Evolutionary conservation across 2,797 vertebrate genomes (phyloP).

Genomic region (Xenopus petersii): DNA sequence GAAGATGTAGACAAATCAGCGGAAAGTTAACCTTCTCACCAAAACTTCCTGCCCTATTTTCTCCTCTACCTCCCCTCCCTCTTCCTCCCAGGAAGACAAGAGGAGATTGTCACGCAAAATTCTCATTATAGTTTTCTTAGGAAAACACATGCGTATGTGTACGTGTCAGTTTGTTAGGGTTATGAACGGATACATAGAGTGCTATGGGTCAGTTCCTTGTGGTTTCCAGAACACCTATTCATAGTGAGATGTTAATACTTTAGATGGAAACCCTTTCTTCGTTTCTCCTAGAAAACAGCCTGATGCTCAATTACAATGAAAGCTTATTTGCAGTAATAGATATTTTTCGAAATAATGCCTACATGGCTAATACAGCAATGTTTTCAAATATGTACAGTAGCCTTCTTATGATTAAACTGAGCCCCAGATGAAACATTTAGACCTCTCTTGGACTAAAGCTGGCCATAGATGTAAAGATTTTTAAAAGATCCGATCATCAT

Average conservation of each 20-base stretch:
- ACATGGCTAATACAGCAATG: too few relatives aligned
- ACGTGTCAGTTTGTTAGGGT: slow-evolving; percentile 28
- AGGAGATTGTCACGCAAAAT: slow-evolving; percentile 40
- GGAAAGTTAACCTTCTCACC: slow-evolving; percentile 45
- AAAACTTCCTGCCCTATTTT: slow-evolving; percentile 44
- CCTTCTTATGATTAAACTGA: too few relatives aligned
- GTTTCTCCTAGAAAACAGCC: background rate
- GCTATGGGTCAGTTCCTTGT: background rate
- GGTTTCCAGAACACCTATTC: background rate
- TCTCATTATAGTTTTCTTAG: slow-evolving; percentile 39
- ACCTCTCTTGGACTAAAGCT: too few relatives aligned
- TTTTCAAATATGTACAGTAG: too few relatives aligned
- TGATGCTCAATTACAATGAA: background rate
- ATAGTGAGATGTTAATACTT: too few relatives aligned
- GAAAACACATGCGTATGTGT: slow-evolving; percentile 41
- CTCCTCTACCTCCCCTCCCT: slow-evolving; percentile 35
- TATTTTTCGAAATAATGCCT: too few relatives aligned
- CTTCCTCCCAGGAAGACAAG: slow-evolving; percentile 46
- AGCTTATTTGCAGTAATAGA: too few relatives aligned
- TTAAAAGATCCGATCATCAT: too few relatives aligned
- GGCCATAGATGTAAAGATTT: too few relatives aligned
- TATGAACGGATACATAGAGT: background rate
- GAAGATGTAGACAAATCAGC: slow-evolving; percentile 25
- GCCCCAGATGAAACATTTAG: too few relatives aligned
- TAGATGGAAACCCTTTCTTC: too few relatives aligned